Evolutionary conservation across 2,888 invertebrate species (phyloP).

Genomic region (Danaus chrysippus): DNA sequence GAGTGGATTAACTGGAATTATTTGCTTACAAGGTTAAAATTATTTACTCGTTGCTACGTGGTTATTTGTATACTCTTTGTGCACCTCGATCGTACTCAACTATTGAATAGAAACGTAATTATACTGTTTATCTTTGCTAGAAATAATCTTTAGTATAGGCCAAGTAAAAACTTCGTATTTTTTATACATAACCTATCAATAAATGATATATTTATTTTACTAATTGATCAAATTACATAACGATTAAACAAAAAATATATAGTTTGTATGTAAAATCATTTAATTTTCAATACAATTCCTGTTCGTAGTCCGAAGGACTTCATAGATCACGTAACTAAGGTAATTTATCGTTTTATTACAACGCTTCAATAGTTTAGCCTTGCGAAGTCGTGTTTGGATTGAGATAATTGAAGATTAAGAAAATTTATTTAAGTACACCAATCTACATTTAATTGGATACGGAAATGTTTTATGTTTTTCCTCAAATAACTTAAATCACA

Average conservation of each 20-base stretch:
- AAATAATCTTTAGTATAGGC: slow-evolving; percentile 7
- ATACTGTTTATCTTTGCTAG: background rate
- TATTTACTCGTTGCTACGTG: slow-evolving; percentile 54
- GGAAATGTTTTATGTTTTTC: slow-evolving; percentile 13
- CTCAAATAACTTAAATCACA: slow-evolving; percentile 9
- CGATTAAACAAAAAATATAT: slow-evolving; percentile 20
- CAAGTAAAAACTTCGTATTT: slow-evolving; percentile 13
- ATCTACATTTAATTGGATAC: slow-evolving; percentile 15
- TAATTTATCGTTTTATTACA: slow-evolving; percentile 18
- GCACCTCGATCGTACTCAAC: slow-evolving; percentile 2
- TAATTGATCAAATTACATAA: slow-evolving; percentile 7
- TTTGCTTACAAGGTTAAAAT: slow-evolving; percentile 57
- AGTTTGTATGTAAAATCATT: slow-evolving; percentile 18
- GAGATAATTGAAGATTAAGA: slow-evolving; percentile 10
- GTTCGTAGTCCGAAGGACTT: slow-evolving; percentile 4
- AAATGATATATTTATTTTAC: background rate
- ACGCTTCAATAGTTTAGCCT: slow-evolving; percentile 17
- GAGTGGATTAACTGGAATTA: slow-evolving; percentile 53
- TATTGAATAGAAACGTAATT: slow-evolving; percentile 2
- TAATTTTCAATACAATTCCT: slow-evolving; percentile 21
- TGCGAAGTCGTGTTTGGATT: slow-evolving; percentile 13
- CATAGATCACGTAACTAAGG: slow-evolving; percentile 8
- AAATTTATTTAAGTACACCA: slow-evolving; percentile 10
- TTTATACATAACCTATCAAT: slow-evolving; percentile 7
- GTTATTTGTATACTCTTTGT: slow-evolving; percentile 43